Evolutionary conservation across 2,797 vertebrate genomes (phyloP).

Genomic region (Pangasius djambal): DNA sequence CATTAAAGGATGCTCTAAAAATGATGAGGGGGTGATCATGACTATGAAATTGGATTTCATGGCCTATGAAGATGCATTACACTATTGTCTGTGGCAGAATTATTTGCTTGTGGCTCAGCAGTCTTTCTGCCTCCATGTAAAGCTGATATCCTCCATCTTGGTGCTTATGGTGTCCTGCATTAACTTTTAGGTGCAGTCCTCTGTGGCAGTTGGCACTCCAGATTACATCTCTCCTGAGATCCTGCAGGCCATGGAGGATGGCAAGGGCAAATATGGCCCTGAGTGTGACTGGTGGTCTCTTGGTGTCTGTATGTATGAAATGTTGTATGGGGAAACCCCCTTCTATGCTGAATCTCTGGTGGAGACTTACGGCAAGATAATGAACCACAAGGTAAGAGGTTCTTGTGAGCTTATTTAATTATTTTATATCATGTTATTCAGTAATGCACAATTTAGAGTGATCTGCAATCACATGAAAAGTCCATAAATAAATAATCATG

Average conservation of each 20-base stretch:
- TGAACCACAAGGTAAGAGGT: conserved; percentile 96
- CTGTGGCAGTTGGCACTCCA: conserved; percentile 96
- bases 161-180: neutral
- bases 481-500: neutral
- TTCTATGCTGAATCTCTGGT: conserved; percentile 99
- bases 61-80: neutral
- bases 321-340: conserved; percentile 99
- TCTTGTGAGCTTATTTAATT: neutral
- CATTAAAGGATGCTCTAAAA: conserved; percentile 19
- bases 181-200: conserved; percentile 89
- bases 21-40: neutral
- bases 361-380: conserved; percentile 99
- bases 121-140: conserved; percentile 3
- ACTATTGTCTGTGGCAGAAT: conserved; percentile 5
- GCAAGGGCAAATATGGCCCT: conserved; percentile 96
- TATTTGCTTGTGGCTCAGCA: conserved; percentile 7
- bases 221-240: conserved; percentile 99
- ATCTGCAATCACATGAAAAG: neutral
- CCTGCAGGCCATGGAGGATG: conserved; percentile 98
- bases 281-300: conserved; percentile 99
- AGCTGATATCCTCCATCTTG: neutral
- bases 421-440: neutral
- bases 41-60: conserved; percentile 7
- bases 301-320: conserved; percentile 99
- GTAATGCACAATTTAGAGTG: neutral